A percentile compares a stretch with the other conserved stretches of the same genome.
Conservation (phyloP, 2,797 vertebrate species). For the Oophaga sylvatica region DNA sequence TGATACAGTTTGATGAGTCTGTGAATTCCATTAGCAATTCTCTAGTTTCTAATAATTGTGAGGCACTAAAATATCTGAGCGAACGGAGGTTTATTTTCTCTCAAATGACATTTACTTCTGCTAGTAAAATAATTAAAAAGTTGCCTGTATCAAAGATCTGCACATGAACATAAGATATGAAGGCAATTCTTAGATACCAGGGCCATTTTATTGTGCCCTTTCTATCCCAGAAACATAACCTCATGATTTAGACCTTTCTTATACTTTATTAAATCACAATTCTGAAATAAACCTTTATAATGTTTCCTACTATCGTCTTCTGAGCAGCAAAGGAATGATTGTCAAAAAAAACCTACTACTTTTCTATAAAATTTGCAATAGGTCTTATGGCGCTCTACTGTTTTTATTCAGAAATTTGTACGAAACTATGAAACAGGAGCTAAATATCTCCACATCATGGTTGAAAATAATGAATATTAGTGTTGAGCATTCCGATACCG, state of each 20-base stretch:
- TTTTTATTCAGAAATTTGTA: no score
- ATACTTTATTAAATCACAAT: background rate
- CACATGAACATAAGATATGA: constrained; percentile 4
- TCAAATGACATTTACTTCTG: constrained; percentile 32
- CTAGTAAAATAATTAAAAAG: constrained; percentile 31
- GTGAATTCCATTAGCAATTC: constrained; percentile 42
- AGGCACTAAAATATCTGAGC: constrained; percentile 14
- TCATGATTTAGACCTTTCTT: background rate
- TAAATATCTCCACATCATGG: no score
- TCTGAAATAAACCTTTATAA: background rate
- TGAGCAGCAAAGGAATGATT: background rate
- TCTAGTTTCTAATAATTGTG: constrained; percentile 29
- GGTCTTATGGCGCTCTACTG: no score
- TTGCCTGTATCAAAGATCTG: constrained; percentile 19
- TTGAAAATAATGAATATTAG: no score
- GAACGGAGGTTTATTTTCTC: background rate
- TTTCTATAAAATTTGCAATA: background rate
- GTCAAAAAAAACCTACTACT: background rate
- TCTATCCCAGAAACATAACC: background rate
- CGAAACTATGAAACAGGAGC: no score
- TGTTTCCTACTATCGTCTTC: background rate
- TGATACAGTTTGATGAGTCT: constrained; percentile 42
- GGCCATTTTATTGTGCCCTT: background rate
- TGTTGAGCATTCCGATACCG: no score
- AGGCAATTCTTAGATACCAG: constrained; percentile 12